phyloP scores from a whole-genome alignment of 2,113 vertebrate genomes.

The Leiothrix lutea region DNA sequence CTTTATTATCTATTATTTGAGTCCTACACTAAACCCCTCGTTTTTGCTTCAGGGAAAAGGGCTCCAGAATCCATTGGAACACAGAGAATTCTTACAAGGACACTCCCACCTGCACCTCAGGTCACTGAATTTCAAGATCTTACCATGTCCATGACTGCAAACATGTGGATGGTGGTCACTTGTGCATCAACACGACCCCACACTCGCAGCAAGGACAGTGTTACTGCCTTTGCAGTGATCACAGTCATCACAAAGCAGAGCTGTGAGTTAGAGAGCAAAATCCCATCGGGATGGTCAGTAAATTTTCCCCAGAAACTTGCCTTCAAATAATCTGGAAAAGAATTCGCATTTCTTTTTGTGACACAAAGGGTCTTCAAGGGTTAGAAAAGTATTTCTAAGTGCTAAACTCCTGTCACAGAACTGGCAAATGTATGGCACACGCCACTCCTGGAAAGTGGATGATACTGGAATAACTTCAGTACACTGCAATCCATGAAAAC shows the following conservation, averaged over 20 bases:
- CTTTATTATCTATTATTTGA: not conserved
- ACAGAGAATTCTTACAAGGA: not conserved
- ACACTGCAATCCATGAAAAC: not conserved
- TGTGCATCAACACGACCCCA: not conserved
- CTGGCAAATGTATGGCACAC: not conserved
- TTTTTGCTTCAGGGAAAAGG: not conserved
- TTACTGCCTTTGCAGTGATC: not conserved
- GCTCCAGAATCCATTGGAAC: not conserved
- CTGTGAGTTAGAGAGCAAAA: not conserved
- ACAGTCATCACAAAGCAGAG: not conserved
- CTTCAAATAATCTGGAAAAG: not conserved
- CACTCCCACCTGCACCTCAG: not conserved
- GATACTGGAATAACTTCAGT: not conserved
- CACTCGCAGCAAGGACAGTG: not conserved
- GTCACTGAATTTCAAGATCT: not conserved
- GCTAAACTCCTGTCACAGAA: not conserved
- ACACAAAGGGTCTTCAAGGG: not conserved
- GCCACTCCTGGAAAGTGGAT: not conserved
- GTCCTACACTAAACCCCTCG: not conserved
- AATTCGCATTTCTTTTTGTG: not conserved
- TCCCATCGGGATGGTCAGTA: not conserved
- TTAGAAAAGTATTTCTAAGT: not conserved
- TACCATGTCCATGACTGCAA: accelerated
- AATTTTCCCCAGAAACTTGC: not conserved
- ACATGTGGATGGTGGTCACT: accelerated